Evolutionary conservation across 2,888 invertebrate genomes (phyloP).

Genomic region (Watsonalla binaria): DNA sequence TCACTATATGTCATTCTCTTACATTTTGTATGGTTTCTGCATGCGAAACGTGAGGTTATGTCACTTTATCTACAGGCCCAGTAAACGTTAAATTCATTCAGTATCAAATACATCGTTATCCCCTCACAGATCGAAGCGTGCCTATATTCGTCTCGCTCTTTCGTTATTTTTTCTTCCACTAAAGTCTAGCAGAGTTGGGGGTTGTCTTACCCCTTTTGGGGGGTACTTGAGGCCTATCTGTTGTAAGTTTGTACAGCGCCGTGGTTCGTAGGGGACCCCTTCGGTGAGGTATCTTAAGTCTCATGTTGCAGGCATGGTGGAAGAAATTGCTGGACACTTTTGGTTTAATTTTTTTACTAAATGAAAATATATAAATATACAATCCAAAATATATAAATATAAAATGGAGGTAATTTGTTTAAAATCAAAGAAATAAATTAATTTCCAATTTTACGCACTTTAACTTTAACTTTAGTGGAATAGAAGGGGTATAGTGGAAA

Average conservation of each 20-base stretch:
- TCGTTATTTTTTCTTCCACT: constrained; percentile 72
- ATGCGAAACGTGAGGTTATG: too few relatives aligned
- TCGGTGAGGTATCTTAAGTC: constrained; percentile 73
- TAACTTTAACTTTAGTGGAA: too few relatives aligned
- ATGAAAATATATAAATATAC: too few relatives aligned
- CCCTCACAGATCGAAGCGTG: constrained; percentile 27
- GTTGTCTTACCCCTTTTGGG: constrained; percentile 76
- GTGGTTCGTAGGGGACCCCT: constrained; percentile 74
- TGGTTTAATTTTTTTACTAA: too few relatives aligned
- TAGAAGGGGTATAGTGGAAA: too few relatives aligned
- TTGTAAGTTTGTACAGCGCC: constrained; percentile 76
- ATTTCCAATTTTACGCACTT: too few relatives aligned
- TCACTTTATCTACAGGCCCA: too few relatives aligned
- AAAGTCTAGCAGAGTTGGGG: constrained; percentile 68
- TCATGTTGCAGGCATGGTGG: constrained; percentile 46
- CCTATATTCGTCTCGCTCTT: constrained; percentile 49
- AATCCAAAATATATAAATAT: too few relatives aligned
- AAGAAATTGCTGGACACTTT: constrained; percentile 8
- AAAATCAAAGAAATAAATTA: too few relatives aligned
- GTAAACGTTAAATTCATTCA: not conserved
- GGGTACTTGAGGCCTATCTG: constrained; percentile 75
- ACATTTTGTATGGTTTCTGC: too few relatives aligned
- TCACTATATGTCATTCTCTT: too few relatives aligned
- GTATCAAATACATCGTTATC: not conserved
- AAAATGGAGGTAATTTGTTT: too few relatives aligned